These are phyloP conservation scores for Lathamus discolor DNA, from an alignment of 2,113 vertebrate species.

Conservation along the genomic window DNA sequence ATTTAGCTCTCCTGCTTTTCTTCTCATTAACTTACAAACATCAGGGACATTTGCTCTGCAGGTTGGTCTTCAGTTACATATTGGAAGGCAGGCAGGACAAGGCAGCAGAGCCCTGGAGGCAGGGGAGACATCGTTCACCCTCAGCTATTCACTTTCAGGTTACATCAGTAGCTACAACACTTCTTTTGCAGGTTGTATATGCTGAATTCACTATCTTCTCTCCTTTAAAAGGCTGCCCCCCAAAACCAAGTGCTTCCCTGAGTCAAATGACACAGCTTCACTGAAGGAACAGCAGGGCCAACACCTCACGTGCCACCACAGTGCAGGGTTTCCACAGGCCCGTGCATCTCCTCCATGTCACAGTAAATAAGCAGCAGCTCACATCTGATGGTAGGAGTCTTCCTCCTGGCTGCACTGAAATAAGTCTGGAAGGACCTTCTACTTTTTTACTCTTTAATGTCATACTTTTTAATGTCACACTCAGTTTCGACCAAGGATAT, in stretches of 20 bases:
- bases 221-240: not conserved
- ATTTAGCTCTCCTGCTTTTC: not conserved
- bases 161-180: not conserved
- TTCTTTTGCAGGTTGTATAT: not conserved
- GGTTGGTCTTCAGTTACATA: not conserved
- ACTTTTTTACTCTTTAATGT: not conserved
- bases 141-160: not conserved
- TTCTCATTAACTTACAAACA: not conserved
- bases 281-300: too few relatives aligned
- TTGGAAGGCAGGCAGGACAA: not conserved
- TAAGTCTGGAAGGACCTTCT: not conserved
- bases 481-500: not conserved
- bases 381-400: not conserved
- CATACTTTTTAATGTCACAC: not conserved
- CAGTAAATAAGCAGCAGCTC: not conserved
- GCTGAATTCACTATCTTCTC: not conserved
- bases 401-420: not conserved
- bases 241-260: not conserved
- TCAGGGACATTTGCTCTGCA: not conserved
- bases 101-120: not conserved
- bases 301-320: rapidly evolving
- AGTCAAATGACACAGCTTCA: not conserved
- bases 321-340: rapidly evolving
- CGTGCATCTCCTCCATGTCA: rapidly evolving
- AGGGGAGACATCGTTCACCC: not conserved